Evolutionary conservation across 2,797 vertebrate species (phyloP), one percentile per base, ranked within the genome.

Genomic region (Triplophysa yarkandensis): DNA sequence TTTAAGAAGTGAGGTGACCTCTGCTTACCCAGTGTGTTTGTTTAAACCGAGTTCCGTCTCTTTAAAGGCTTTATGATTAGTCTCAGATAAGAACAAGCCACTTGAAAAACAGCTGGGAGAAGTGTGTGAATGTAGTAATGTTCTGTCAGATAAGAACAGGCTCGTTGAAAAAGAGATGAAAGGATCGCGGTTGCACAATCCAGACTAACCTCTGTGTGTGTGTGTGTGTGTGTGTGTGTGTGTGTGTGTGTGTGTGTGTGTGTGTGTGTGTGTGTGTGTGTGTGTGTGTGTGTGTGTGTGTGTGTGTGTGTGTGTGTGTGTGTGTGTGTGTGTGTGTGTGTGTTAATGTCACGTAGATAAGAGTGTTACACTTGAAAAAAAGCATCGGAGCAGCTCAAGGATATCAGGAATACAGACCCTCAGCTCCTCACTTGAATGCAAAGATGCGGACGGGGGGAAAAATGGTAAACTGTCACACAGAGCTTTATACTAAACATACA

Each of bases 401-500:
- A 67, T 83, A 85, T 89, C 80, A 68, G 88, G 86, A 82, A 83
- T 85, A 43, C 85, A 80, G 78, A 88, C 87, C 82, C 81, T 90
- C 34, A 80, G 84, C 80, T 85, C 85, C 32, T 73, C 80, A 73
- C 79, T 81, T 77, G 54, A 57, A 13, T 77, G 77, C 69, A 70
- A 80, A 43, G 80, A 84, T 10, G 71, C 52, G 28, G 9, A 4
- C 60, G 55, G 64, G 9, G 64, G 70, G 28, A 80, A 68, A 72
- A 88, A 14, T 43, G 89, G 90, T 55, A 55, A 73, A 72, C 32
- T 17, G 3, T 43, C 30, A 39, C 48, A 8, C 4, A 23, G 25
- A 10, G 43, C 1, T 1, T 44, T 61, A 52, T 28, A 76, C 5
- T 19, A 25, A 14, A 34, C 34, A 61, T 16, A 63, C 14, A 17